Evolutionary conservation across 2,113 vertebrate species (phyloP).

Genomic region (Tetrao urogallus): DNA sequence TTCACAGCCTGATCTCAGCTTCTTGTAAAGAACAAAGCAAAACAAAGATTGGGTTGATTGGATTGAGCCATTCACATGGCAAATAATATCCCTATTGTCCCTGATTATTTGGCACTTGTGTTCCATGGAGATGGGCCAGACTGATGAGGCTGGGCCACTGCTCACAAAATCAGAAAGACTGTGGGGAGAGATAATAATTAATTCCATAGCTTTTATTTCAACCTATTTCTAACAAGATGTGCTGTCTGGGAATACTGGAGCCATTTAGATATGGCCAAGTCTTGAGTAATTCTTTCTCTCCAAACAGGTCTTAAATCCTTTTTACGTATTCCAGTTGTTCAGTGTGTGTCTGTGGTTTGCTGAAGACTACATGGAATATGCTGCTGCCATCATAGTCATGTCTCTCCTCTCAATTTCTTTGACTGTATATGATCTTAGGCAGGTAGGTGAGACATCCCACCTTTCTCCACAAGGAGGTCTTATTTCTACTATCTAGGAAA

Average conservation of each 20-base stretch:
- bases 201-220: not conserved
- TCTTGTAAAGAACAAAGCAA: not conserved
- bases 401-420: slow-evolving; percentile 79
- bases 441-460: slow-evolving; percentile 77
- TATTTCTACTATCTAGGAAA: not conserved
- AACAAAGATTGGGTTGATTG: not conserved
- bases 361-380: slow-evolving; percentile 83
- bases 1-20: not conserved
- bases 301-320: slow-evolving; percentile 83
- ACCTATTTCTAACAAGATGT: not conserved
- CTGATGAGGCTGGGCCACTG: not conserved
- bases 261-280: not conserved
- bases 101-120: not conserved
- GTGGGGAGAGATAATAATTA: not conserved
- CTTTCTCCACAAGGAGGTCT: not conserved
- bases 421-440: slow-evolving; percentile 80
- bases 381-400: slow-evolving; percentile 82
- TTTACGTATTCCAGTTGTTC: slow-evolving; percentile 85
- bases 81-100: not conserved
- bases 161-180: not conserved
- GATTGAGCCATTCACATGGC: not conserved
- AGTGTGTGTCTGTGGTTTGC: slow-evolving; percentile 85
- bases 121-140: not conserved
- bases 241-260: not conserved
- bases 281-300: slow-evolving; percentile 17